These are phyloP conservation scores for Paracentrotus lividus DNA, from an alignment of 53 echinoderm and acorn worm genomes.

Conservation along the genomic window DNA sequence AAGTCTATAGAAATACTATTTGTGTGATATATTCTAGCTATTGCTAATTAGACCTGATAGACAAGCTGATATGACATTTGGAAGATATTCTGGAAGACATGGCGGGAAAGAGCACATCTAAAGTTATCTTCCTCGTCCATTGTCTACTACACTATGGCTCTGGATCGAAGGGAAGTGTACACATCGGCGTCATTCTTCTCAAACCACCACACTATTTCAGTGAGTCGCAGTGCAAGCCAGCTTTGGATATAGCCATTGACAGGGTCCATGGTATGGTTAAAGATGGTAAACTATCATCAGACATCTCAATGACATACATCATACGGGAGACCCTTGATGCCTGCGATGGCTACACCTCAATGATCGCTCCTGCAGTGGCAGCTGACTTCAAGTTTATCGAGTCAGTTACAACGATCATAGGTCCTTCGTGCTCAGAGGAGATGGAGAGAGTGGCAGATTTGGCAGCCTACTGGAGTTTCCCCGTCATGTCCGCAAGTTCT, in stretches of 20 bases:
- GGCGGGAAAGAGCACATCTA: background rate
- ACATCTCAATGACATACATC: slow-evolving; percentile 17
- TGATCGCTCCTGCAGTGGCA: slow-evolving; percentile 62
- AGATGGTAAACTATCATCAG: background rate
- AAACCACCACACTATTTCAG: slow-evolving; percentile 32
- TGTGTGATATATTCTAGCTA: no score
- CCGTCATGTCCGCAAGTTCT: slow-evolving; percentile 54
- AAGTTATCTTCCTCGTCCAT: background rate
- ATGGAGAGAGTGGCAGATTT: slow-evolving; percentile 45
- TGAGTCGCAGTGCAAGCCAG: slow-evolving; percentile 36
- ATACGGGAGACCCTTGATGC: background rate
- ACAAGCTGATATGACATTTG: background rate
- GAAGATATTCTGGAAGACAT: background rate
- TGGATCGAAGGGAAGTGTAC: background rate
- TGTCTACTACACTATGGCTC: background rate
- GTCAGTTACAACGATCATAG: slow-evolving; percentile 51
- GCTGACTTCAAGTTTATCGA: slow-evolving; percentile 40
- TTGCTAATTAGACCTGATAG: background rate
- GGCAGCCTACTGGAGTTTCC: slow-evolving; percentile 68
- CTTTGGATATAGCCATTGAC: slow-evolving; percentile 33
- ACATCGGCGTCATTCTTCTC: slow-evolving; percentile 46
- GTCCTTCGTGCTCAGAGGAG: slow-evolving; percentile 60
- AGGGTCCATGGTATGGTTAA: background rate
- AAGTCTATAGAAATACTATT: no score
- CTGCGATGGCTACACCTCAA: slow-evolving; percentile 36